phyloP scores from a whole-genome alignment of 2,888 invertebrate species.

The Cordylochernes scorpioides region DNA sequence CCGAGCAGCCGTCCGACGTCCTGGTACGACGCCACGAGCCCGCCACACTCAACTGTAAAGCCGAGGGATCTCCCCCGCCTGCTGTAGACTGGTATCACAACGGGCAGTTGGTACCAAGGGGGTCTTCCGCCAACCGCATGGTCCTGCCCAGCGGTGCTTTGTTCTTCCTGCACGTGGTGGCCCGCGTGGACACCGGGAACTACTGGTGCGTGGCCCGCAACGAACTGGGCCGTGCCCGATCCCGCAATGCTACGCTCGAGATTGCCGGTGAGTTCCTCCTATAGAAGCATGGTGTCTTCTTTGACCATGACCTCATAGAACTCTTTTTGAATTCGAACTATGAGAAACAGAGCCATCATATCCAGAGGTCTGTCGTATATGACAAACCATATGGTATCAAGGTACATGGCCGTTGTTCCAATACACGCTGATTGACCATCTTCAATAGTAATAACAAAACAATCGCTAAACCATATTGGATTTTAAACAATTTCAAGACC shows the following conservation, averaged over 20 bases:
- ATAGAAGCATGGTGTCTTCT: too few species aligned
- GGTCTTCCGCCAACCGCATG: conserved; percentile 38
- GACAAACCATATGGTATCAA: too few species aligned
- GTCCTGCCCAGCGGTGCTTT: conserved; percentile 66
- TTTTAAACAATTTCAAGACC: too few species aligned
- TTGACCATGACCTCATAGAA: too few species aligned
- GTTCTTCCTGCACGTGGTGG: conserved; percentile 76
- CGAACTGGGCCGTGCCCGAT: conserved; percentile 57
- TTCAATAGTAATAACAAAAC: too few species aligned
- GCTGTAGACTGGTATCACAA: conserved; percentile 80
- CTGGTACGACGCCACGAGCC: conserved; percentile 88
- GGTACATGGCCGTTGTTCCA: too few species aligned
- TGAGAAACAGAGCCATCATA: too few species aligned
- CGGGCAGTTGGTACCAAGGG: conserved; percentile 34
- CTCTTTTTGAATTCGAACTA: too few species aligned
- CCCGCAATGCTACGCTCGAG: conserved; percentile 76
- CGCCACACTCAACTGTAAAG: conserved; percentile 85
- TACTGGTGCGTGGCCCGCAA: conserved; percentile 94
- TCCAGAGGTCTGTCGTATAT: too few species aligned
- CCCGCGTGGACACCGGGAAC: conserved; percentile 43
- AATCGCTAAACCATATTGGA: too few species aligned
- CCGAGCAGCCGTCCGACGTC: conserved; percentile 87
- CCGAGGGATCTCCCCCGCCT: conserved; percentile 39
- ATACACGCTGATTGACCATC: too few species aligned
- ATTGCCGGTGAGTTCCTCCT: conserved; percentile 49